phyloP scores from a whole-genome alignment of 2,888 invertebrate genomes.

The Fissipunctia ypsillon region DNA sequence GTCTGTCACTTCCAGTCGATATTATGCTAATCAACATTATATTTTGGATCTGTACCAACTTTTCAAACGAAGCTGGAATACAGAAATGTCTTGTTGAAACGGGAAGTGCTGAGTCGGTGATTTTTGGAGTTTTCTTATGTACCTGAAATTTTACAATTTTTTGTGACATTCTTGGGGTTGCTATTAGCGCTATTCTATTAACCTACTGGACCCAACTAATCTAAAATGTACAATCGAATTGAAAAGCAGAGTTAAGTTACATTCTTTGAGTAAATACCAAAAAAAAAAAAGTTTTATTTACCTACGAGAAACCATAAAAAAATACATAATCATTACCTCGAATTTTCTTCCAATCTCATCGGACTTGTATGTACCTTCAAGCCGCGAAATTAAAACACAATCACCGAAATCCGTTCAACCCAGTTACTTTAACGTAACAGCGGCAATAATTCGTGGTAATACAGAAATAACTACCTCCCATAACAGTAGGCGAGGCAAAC shows the following conservation, averaged over 20 bases:
- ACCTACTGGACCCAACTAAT: neutral
- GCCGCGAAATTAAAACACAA: conserved; percentile 43
- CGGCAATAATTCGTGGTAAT: conserved; percentile 16
- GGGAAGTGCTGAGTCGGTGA: neutral
- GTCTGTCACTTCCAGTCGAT: conserved; percentile 24
- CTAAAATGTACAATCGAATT: neutral
- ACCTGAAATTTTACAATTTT: neutral
- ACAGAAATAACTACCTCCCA: conserved; percentile 39
- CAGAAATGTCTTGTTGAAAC: conserved; percentile 5
- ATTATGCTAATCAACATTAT: conserved; percentile 37
- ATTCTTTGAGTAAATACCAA: neutral
- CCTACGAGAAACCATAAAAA: neutral
- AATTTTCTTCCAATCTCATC: conserved; percentile 19
- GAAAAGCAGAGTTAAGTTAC: no score
- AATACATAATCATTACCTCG: neutral
- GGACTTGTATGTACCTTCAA: neutral
- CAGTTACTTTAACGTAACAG: conserved; percentile 16
- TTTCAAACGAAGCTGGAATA: conserved; percentile 3
- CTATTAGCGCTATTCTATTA: no score
- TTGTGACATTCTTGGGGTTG: no score
- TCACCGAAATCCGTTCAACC: conserved; percentile 35
- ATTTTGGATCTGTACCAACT: conserved; percentile 39
- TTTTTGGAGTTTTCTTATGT: conserved; percentile 1
- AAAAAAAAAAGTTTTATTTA: neutral
- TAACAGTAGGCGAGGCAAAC: conserved; percentile 9